Base-by-base conservation (phyloP, 2,888 invertebrate species). In the Acronicta leporina region DNA sequence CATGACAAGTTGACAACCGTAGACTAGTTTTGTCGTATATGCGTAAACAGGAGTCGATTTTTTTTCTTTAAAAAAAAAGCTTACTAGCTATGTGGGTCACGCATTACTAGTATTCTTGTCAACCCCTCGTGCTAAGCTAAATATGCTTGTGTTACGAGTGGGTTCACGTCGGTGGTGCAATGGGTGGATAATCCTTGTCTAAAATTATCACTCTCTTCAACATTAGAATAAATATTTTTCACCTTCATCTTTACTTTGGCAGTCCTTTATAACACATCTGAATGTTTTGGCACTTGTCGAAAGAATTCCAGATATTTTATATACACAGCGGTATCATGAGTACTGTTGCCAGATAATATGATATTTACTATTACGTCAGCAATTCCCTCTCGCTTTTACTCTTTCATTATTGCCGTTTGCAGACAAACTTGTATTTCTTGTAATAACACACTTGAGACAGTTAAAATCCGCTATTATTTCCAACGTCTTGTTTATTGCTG, bases 371-470 rank as follows among this genome's bases (percentile, higher is more conserved):
- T 57, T 68, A 68, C 58, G 48, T 63, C 33, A 49, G 27, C 48
- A 38, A 52, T 65, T 59, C 35, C 52, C 63, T 68, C 30, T 61
- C 25, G 41, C 52, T 65, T 65, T 47, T 38, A 55, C 64, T 15
- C 5, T 55, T 55, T 55, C 42, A 52, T 68, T 46, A 38, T 14
- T 49, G 27, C 11, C 48, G 40, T 20, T 38, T 2, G 38, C 45
- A 45, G 40, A 46, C 44, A 53, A 49, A 53, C 20, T 25, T 42
- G 52, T 56, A 33, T 33, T 48, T 11, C 38, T 69, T 38, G 38
- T 38, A 61, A 69, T 69, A 45, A 65, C 43, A 65, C 33, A 65
- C 46, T 14, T 65, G 46, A 25, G 50, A 61, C 65, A 30, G 49
- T 65, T 52, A 33, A 42, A 51, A 53, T 53, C 14, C 16, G 53